Evolutionary conservation across 1,140 invertebrate species (phyloP).

Genomic region (Eciton burchellii): DNA sequence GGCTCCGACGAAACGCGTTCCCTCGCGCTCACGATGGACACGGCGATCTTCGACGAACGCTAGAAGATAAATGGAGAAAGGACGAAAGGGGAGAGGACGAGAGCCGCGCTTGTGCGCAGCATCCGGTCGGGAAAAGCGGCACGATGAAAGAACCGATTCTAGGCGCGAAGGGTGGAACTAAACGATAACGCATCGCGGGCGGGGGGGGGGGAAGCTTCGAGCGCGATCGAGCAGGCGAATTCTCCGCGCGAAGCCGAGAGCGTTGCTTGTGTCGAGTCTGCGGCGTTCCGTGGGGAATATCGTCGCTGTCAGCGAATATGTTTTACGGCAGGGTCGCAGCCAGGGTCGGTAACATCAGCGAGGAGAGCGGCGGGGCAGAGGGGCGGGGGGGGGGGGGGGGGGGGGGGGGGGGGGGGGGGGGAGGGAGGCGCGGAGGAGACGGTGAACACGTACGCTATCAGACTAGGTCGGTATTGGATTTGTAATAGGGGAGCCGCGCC

Average conservation of each 20-base stretch:
- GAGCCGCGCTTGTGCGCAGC: no score
- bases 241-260: conserved; percentile 25
- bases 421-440: conserved; percentile 8
- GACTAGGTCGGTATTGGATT: conserved; percentile 75
- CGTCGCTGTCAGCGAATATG: conserved; percentile 80
- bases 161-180: no score
- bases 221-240: conserved; percentile 31
- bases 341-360: conserved; percentile 56
- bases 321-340: conserved; percentile 74
- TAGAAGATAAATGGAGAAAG: no score
- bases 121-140: no score
- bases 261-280: conserved; percentile 75
- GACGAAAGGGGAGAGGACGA: no score
- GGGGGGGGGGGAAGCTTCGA: no score
- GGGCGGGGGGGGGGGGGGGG: conserved; percentile 42
- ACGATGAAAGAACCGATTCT: no score
- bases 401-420: background rate
- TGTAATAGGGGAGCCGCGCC: conserved; percentile 69
- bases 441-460: conserved; percentile 37
- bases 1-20: conserved; percentile 15
- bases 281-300: conserved; percentile 76
- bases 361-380: conserved; percentile 60
- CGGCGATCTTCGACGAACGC: no score
- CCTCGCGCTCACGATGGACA: conserved; percentile 9
- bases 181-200: no score